phyloP scores from a whole-genome alignment of 2,113 vertebrate species.

The Ancistrus triradiatus region DNA sequence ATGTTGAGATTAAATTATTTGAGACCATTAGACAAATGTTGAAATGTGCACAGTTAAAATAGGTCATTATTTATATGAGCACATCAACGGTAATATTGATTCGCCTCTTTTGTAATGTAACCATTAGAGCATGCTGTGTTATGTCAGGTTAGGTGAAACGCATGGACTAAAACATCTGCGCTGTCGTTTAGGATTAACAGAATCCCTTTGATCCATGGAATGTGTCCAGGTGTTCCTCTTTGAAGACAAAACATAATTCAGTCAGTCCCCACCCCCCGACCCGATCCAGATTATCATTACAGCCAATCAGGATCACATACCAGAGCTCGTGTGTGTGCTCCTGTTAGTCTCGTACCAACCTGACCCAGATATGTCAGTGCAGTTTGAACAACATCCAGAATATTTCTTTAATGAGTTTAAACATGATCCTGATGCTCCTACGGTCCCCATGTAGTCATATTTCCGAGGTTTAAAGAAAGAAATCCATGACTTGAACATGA shows the following conservation, averaged over 20 bases:
- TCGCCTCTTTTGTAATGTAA: too few species aligned
- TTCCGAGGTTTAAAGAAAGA: too few species aligned
- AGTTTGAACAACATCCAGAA: slow-evolving; percentile 44
- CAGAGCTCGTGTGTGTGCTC: slow-evolving; percentile 2
- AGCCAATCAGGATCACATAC: slow-evolving; percentile 6
- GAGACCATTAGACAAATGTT: too few species aligned
- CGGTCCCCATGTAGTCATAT: too few species aligned
- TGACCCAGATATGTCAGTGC: slow-evolving; percentile 53
- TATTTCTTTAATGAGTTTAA: slow-evolving; percentile 42
- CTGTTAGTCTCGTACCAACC: slow-evolving; percentile 25
- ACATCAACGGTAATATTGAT: too few species aligned
- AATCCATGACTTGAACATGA: too few species aligned
- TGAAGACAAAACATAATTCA: slow-evolving; percentile 19
- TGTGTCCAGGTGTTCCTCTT: slow-evolving; percentile 17
- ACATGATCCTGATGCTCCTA: slow-evolving; percentile 23
- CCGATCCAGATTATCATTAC: not conserved
- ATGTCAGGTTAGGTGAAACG: not conserved
- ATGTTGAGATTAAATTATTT: too few species aligned
- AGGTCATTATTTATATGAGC: too few species aligned
- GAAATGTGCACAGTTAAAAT: too few species aligned
- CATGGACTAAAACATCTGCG: slow-evolving; percentile 11
- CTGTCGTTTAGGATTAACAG: not conserved
- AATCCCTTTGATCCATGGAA: slow-evolving; percentile 24
- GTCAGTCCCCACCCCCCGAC: not conserved
- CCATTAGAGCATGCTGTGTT: not conserved